phyloP scores from a whole-genome alignment of 2,797 vertebrate species.

The Agapornis canus region DNA sequence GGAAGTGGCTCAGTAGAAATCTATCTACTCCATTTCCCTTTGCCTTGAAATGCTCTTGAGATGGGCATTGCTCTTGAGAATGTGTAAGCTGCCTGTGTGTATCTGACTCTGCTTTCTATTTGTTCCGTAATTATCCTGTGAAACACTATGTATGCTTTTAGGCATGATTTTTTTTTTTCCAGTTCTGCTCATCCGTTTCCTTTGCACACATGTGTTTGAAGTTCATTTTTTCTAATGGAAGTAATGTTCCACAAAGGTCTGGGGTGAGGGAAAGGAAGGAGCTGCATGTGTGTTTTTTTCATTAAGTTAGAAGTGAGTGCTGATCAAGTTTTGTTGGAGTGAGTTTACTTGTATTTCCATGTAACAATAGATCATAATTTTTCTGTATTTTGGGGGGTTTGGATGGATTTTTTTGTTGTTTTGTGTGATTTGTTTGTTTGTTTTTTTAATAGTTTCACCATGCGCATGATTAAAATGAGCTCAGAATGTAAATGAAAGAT shows the following conservation, averaged over 20 bases:
- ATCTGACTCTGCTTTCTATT: constrained; percentile 19
- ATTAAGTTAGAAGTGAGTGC: not conserved
- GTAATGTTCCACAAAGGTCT: not conserved
- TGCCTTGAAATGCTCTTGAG: not conserved
- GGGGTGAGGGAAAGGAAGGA: not conserved
- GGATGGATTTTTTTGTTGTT: too few species aligned
- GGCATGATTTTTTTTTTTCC: not conserved
- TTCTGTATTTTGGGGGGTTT: not conserved
- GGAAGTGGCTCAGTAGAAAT: not conserved
- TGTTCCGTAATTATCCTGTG: constrained; percentile 22
- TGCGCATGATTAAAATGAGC: not conserved
- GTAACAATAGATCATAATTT: not conserved
- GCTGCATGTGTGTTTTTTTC: not conserved
- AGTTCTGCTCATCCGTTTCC: not conserved
- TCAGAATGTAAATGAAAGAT: not conserved
- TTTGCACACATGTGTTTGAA: not conserved
- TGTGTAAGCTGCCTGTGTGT: rapidly evolving
- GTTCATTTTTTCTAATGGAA: not conserved
- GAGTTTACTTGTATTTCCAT: not conserved
- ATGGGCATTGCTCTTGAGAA: not conserved
- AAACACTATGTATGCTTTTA: not conserved
- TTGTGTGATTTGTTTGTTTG: not conserved
- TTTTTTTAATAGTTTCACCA: not conserved
- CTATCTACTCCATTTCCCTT: not conserved
- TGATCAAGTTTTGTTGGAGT: not conserved